Conservation (phyloP, 2,888 invertebrate genomes). For the Cancer borealis region DNA sequence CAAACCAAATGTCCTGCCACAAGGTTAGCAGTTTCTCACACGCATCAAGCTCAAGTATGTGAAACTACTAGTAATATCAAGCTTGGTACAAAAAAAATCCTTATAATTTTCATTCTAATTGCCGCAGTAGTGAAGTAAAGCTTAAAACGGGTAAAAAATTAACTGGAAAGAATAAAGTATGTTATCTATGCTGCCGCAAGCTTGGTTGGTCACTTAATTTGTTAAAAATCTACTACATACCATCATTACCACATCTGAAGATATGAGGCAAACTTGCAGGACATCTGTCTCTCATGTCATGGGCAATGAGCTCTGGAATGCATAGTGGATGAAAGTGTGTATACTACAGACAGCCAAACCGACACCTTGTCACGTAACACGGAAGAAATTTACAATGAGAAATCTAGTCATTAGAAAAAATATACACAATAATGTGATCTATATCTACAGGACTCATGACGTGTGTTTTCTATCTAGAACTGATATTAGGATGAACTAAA, state of each 20-base stretch:
- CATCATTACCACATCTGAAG: slow-evolving; percentile 4
- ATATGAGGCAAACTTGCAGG: background rate
- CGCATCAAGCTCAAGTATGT: slow-evolving; percentile 29
- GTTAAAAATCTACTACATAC: background rate
- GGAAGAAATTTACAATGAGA: slow-evolving; percentile 30
- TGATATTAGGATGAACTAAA: background rate
- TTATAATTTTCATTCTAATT: background rate
- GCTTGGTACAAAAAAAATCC: slow-evolving; percentile 5
- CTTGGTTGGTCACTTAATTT: background rate
- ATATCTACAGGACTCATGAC: slow-evolving; percentile 38
- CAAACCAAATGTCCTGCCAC: slow-evolving; percentile 50
- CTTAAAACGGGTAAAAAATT: slow-evolving; percentile 25
- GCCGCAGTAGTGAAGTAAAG: background rate
- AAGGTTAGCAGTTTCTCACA: slow-evolving; percentile 45
- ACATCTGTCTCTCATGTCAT: slow-evolving; percentile 18
- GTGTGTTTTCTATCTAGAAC: slow-evolving; percentile 21
- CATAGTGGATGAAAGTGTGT: slow-evolving; percentile 54
- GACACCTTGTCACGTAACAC: slow-evolving; percentile 16
- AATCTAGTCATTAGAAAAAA: slow-evolving; percentile 47
- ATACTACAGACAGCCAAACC: slow-evolving; percentile 17
- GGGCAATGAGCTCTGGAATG: slow-evolving; percentile 54
- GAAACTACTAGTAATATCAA: slow-evolving; percentile 30
- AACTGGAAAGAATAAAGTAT: background rate
- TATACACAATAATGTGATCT: slow-evolving; percentile 29
- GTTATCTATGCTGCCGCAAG: slow-evolving; percentile 41